Base-by-base conservation (phyloP, 2,113 vertebrate genomes). In the Seriola aureovittata region DNA sequence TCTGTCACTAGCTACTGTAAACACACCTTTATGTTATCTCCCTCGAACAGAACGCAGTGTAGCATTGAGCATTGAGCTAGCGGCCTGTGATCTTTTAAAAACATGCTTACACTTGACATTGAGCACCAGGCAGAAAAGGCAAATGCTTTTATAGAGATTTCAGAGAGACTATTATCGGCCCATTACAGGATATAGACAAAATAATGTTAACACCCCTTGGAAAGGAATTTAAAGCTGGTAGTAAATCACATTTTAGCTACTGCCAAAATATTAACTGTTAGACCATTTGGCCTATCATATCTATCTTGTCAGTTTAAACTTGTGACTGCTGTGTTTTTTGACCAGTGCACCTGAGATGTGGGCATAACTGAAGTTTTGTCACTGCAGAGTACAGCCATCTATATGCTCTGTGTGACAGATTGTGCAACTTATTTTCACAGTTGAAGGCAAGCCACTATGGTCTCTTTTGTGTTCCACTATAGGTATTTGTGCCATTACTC, bases 1-100 rank as follows among this genome's bases (percentile, higher is more conserved):
- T 70, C 80, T 64, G 65, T 67, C 50, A 38, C 71, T 72, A 32
- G 46, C 52, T 67, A 46, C 38, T 60, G 59, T 71, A 73, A 74
- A 78, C 44, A 46, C 52, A 46, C 25, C n/a, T 32, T 66, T 23
- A 19, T 29, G 11, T 60, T 71, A 71, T 85, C 78, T 38, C 21
- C 44, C 55, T 78, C 23, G 32, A 48, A 64, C 77, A 66, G 38
- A 75, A 32, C 4, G 1, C n/a, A 36, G 52, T 0, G 40, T 54
- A n/a, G 38, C 63, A 71, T 74, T 21, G 50, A n/a, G 38, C 63
- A 71, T 74, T 21, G 50, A 82, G 29, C n/a, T 7, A 17, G 9
- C 29, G 75, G 50, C 12, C 19, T 54, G 5, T 42, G 11, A 44
- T 57, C 34, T 58, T 69, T 66, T 10, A n/a, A 65, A 73, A 57